Base-by-base conservation (phyloP, 2,113 vertebrate genomes). In the Notechis scutatus region DNA sequence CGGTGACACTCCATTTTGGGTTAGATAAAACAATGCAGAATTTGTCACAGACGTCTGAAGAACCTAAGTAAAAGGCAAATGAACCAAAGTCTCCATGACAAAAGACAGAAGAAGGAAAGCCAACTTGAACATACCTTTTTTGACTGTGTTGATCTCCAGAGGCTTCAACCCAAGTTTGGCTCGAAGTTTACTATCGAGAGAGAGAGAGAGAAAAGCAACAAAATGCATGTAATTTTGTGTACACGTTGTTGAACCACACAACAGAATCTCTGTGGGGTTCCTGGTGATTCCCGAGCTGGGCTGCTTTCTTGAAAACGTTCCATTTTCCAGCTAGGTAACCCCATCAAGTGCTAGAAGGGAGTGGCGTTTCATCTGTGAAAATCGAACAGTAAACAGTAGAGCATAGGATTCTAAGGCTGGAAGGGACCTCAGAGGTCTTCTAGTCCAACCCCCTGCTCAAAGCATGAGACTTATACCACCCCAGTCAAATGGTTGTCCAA, bases 101-200 rank as follows among this genome's bases (percentile, higher is more conserved):
- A 69, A 5, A 18, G 39, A 7, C 45, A 64, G 85, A 34, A 42
- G 7, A 8, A 4, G 0, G 29, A 4, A 21, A 0, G 3, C 14
- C 3, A 50, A 50, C 47, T 7, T 10, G 47, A 11, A 85, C 50
- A 97, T 89, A 98, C 98, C 97, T 94, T 98, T 99, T 93, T 99
- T 99, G 93, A 94, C 64, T 3, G 98, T 97, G 94, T 97, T 98
- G 47, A 99, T 47, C 6, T 99, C 98, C 94, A 99, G 97, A 6
- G 99, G 98, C 95, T 99, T 99, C 91, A 99, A 95, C 74, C 99
- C 99, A 94, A 99, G 96, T 96, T 99, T 99, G 4, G 98, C 98
- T 91, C 99, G 97, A 92, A 99, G 98, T 95, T 99, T 99, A 97
- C 98, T 98, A 94, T 26, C 61, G 45, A 39, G 88, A 57, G 85